phyloP scores from a whole-genome alignment of 2,888 invertebrate species.

The Temnothorax rugatulus region DNA sequence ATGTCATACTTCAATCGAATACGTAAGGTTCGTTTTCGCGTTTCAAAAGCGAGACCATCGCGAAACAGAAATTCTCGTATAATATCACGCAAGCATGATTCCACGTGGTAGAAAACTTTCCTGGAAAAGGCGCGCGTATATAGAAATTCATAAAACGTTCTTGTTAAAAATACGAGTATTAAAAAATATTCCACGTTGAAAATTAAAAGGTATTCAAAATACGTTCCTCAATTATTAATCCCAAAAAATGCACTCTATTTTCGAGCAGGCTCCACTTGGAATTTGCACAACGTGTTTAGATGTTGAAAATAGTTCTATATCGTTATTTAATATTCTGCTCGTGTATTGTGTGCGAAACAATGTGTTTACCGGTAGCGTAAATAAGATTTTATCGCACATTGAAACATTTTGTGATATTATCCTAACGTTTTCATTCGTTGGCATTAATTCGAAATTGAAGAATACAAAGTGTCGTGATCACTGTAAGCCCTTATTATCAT shows the following conservation, averaged over 20 bases:
- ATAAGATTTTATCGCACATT: background rate
- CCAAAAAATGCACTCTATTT: background rate
- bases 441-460: constrained; percentile 5
- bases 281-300: background rate
- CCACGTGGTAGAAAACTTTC: background rate
- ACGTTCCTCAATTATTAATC: constrained; percentile 19
- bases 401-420: background rate
- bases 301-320: constrained; percentile 10
- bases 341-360: background rate
- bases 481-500: background rate
- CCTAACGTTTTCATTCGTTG: background rate
- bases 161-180: background rate
- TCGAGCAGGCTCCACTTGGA: background rate
- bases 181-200: background rate
- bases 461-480: background rate
- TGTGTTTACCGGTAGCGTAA: background rate
- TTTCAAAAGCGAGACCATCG: background rate
- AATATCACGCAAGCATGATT: constrained; percentile 15
- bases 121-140: background rate
- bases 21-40: constrained; percentile 1
- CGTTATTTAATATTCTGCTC: constrained; percentile 1
- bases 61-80: constrained; percentile 21
- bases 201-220: constrained; percentile 8
- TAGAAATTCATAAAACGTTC: background rate
- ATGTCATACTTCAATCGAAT: constrained; percentile 18